phyloP scores from a whole-genome alignment of 2,113 vertebrate genomes.

The Phalacrocorax aristotelis region DNA sequence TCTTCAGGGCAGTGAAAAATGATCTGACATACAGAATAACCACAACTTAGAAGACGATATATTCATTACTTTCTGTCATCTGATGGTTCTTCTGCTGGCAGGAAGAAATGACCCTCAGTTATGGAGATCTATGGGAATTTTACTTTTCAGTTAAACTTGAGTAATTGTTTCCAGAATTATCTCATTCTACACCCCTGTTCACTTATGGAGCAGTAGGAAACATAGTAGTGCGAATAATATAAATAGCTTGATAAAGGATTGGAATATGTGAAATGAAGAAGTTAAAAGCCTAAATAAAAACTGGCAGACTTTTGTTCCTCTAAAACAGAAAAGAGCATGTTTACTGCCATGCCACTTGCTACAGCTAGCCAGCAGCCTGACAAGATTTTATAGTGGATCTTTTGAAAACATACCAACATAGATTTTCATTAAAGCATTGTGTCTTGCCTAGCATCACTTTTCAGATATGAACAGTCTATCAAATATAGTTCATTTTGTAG shows the following conservation, averaged over 20 bases:
- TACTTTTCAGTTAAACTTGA: neutral
- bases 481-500: neutral
- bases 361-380: neutral
- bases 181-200: neutral
- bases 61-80: neutral
- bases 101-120: neutral
- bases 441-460: neutral
- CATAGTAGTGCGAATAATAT: neutral
- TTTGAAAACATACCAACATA: neutral
- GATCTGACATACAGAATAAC: neutral
- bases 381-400: neutral
- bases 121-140: neutral
- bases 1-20: neutral
- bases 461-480: neutral
- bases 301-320: neutral
- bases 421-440: neutral
- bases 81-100: neutral
- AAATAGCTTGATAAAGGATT: neutral
- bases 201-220: neutral
- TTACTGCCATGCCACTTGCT: neutral
- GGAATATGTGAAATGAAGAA: neutral
- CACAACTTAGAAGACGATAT: neutral
- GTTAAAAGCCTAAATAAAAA: neutral
- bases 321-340: neutral
- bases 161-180: neutral